Conservation (phyloP, 2,797 vertebrate species). For the Pipistrellus pygmaeus region DNA sequence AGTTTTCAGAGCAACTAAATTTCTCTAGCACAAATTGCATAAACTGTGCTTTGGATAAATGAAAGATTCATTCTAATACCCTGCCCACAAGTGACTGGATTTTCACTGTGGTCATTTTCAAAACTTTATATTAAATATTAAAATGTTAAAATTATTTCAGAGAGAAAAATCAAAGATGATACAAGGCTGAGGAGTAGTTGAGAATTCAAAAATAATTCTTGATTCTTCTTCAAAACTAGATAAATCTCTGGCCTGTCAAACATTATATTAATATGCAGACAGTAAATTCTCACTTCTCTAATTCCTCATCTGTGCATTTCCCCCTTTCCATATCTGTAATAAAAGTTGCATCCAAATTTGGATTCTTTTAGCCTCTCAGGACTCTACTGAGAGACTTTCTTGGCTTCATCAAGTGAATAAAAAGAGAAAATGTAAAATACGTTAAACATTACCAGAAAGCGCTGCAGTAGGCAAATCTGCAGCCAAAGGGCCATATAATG, state of each 20-base stretch:
- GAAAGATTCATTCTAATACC: constrained; percentile 31
- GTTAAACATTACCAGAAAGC: not conserved
- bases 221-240: not conserved
- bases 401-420: not conserved
- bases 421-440: not conserved
- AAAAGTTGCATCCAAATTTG: not conserved
- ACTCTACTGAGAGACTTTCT: not conserved
- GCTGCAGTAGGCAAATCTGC: not conserved
- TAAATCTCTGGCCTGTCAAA: not conserved
- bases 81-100: constrained; percentile 4
- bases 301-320: not conserved
- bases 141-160: constrained; percentile 1
- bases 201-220: constrained; percentile 19
- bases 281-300: not conserved
- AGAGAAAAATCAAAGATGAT: constrained; percentile 28
- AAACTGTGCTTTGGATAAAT: constrained; percentile 47
- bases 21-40: constrained; percentile 28
- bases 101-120: constrained; percentile 34
- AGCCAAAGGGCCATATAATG: not conserved
- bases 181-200: not conserved
- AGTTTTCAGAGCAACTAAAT: constrained; percentile 6
- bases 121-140: constrained; percentile 50
- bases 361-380: not conserved
- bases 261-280: not conserved
- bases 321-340: not conserved